A percentile compares a stretch with the other conserved stretches of the same genome.
Conservation (phyloP, 2,888 invertebrate species). For the Bimastos eiseni region DNA sequence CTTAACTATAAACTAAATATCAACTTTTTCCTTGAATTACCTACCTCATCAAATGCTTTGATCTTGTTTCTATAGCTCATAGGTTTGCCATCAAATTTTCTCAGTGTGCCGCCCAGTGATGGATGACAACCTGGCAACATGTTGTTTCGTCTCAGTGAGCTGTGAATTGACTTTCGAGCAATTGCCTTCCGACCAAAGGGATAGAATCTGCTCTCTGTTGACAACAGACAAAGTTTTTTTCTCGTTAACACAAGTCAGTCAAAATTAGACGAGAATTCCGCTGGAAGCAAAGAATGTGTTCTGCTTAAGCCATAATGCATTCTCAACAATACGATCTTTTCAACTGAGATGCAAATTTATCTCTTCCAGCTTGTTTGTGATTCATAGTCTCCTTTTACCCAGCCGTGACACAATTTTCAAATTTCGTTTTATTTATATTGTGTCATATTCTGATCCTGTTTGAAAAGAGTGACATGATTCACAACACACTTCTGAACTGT, state of each 20-base stretch:
- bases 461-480: not conserved
- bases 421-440: not conserved
- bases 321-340: not conserved
- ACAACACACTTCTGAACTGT: not conserved
- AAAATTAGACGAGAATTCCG: not conserved
- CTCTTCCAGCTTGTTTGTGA: not conserved
- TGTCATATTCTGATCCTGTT: not conserved
- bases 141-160: not conserved
- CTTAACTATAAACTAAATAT: not conserved
- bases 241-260: not conserved
- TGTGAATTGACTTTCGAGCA: conserved; percentile 1
- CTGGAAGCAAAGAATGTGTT: not conserved
- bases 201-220: conserved; percentile 5
- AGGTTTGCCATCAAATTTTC: not conserved
- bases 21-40: not conserved
- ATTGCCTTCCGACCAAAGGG: conserved; percentile 18
- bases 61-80: not conserved
- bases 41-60: not conserved
- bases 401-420: not conserved
- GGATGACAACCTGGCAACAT: not conserved
- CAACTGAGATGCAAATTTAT: not conserved
- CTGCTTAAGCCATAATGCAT: not conserved
- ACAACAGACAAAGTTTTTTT: not conserved
- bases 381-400: not conserved
- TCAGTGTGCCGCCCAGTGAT: not conserved